phyloP scores from a whole-genome alignment of 2,797 vertebrate species.

The Columba guinea region DNA sequence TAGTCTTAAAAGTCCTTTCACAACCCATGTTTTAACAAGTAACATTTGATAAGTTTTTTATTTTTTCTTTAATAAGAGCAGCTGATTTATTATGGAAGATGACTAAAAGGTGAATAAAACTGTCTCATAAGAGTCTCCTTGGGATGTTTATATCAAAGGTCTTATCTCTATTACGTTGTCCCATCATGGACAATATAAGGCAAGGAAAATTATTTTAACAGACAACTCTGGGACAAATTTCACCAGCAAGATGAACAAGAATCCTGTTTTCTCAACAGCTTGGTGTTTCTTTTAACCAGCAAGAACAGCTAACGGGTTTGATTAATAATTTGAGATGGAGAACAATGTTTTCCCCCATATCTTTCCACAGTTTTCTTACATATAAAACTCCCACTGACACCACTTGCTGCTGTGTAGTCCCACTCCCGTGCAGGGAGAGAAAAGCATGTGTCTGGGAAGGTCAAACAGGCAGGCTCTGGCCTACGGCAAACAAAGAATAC shows the following conservation, averaged over 20 bases:
- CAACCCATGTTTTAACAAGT: neutral
- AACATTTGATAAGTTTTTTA: neutral
- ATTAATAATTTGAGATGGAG: neutral
- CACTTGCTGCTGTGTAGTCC: neutral
- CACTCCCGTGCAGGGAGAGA: neutral
- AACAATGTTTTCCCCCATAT: neutral
- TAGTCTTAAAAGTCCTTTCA: constrained; percentile 60
- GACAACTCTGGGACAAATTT: neutral
- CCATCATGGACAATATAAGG: neutral
- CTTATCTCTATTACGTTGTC: constrained; percentile 25
- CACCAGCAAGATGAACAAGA: constrained; percentile 2
- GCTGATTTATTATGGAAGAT: neutral
- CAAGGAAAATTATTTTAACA: neutral
- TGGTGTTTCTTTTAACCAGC: constrained; percentile 25
- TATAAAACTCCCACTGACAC: neutral
- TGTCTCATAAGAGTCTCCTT: neutral
- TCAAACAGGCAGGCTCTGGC: neutral
- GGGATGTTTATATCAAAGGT: constrained; percentile 25
- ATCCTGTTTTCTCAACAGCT: constrained; percentile 14
- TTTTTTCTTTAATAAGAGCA: neutral
- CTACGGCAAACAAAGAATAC: neutral
- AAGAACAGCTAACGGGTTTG: neutral
- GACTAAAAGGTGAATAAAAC: neutral
- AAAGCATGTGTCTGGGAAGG: neutral
- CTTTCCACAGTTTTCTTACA: neutral